Evolutionary conservation across 1,140 invertebrate genomes (phyloP).

Genomic region (Pomacea maculata): DNA sequence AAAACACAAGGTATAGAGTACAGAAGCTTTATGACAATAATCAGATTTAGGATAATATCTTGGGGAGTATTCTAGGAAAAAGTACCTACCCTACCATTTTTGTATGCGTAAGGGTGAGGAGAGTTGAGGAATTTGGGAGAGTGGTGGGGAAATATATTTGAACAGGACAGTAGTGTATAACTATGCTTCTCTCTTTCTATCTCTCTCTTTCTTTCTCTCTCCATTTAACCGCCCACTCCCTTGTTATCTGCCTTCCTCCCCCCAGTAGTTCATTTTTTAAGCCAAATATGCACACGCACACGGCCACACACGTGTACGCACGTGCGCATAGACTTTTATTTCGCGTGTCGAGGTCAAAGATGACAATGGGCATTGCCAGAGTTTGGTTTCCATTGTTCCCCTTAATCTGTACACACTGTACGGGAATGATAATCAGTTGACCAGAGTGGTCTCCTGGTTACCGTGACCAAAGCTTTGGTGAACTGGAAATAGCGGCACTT

Average conservation of each 20-base stretch:
- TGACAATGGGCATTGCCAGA: not conserved
- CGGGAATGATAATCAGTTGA: not conserved
- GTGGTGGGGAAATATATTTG: not conserved
- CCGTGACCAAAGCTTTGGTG: no score
- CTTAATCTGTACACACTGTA: no score
- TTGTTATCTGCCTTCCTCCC: not conserved
- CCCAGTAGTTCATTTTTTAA: not conserved
- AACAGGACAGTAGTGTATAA: not conserved
- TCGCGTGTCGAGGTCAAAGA: not conserved
- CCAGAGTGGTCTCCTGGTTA: not conserved
- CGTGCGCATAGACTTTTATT: no score
- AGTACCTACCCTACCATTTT: not conserved
- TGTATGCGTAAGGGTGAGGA: not conserved
- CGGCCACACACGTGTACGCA: not conserved
- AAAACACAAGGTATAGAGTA: not conserved
- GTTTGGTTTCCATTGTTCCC: not conserved
- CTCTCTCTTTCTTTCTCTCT: not conserved
- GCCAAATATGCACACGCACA: not conserved
- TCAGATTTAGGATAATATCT: not conserved
- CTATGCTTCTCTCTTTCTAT: not conserved
- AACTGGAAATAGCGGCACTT: no score
- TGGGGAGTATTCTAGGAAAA: not conserved
- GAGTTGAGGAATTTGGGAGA: not conserved
- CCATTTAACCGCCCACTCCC: not conserved
- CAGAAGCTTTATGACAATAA: not conserved